These are phyloP conservation scores for Neodiprion virginianus DNA, from an alignment of 1,140 invertebrate species.

Conservation along the genomic window DNA sequence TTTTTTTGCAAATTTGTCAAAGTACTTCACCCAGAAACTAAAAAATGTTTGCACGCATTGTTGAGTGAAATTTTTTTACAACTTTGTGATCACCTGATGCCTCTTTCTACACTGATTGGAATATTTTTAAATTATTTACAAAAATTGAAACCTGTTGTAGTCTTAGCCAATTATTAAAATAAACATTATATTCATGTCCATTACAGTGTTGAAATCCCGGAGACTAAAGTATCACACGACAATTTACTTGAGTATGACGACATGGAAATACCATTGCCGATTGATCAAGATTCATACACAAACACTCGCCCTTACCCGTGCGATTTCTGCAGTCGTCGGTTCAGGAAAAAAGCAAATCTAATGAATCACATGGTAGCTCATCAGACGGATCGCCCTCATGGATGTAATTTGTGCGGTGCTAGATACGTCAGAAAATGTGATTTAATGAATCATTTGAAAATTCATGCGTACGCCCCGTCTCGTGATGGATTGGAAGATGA, in stretches of 20 bases:
- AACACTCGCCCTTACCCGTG: constrained; percentile 83
- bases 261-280: constrained; percentile 77
- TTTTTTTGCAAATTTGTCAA: no score
- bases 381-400: constrained; percentile 78
- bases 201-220: constrained; percentile 70
- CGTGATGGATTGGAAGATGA: constrained; percentile 60
- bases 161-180: constrained; percentile 14
- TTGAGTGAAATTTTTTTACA: neutral
- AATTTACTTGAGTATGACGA: constrained; percentile 69
- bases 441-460: constrained; percentile 82
- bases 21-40: neutral
- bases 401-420: constrained; percentile 80
- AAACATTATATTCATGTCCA: constrained; percentile 26
- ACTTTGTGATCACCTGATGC: no score
- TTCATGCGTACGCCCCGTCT: constrained; percentile 76
- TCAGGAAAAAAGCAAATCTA: constrained; percentile 80
- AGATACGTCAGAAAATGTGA: constrained; percentile 79
- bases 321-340: constrained; percentile 82
- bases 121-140: no score
- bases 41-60: neutral
- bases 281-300: constrained; percentile 83
- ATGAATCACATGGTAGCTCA: constrained; percentile 87
- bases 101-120: no score
- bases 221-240: constrained; percentile 61
- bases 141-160: no score